phyloP scores from a whole-genome alignment of 2,888 invertebrate genomes.

The Lasioglossum morio region DNA sequence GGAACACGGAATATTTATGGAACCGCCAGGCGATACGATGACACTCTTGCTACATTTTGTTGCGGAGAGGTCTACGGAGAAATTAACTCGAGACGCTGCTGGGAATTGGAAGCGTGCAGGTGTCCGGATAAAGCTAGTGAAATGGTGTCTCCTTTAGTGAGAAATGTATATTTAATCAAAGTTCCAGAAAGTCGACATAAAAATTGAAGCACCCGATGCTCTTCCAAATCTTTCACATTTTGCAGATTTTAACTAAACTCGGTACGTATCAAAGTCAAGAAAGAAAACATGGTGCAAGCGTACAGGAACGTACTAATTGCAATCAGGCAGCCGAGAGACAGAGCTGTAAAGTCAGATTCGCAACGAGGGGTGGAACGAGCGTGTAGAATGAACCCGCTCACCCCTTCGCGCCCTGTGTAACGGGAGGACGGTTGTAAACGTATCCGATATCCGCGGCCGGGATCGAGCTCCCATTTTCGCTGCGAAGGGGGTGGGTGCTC shows the following conservation, averaged over 20 bases:
- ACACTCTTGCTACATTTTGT: neutral
- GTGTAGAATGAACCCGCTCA: neutral
- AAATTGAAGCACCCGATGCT: neutral
- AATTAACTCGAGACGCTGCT: neutral
- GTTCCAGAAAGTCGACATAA: neutral
- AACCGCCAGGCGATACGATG: neutral
- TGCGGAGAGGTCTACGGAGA: neutral
- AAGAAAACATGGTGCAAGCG: neutral
- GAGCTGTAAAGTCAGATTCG: slow-evolving; percentile 3
- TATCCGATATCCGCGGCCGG: neutral
- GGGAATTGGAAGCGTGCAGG: neutral
- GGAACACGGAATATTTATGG: slow-evolving; percentile 20
- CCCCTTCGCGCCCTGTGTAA: neutral
- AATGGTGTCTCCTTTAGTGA: neutral
- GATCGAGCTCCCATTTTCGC: slow-evolving; percentile 33
- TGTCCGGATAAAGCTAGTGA: neutral
- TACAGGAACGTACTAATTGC: neutral
- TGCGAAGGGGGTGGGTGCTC: slow-evolving; percentile 18
- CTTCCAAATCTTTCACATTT: neutral
- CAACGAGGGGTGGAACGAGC: neutral
- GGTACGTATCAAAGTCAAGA: neutral
- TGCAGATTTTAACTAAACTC: neutral
- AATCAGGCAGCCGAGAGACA: neutral
- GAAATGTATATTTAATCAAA: neutral
- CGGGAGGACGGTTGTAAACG: neutral